Percentiles rank a stretch among this genome's conserved stretches.
These are phyloP conservation scores for Agonopterix subpropinquella DNA, from an alignment of 2,888 invertebrate species.

Conservation along the genomic window DNA sequence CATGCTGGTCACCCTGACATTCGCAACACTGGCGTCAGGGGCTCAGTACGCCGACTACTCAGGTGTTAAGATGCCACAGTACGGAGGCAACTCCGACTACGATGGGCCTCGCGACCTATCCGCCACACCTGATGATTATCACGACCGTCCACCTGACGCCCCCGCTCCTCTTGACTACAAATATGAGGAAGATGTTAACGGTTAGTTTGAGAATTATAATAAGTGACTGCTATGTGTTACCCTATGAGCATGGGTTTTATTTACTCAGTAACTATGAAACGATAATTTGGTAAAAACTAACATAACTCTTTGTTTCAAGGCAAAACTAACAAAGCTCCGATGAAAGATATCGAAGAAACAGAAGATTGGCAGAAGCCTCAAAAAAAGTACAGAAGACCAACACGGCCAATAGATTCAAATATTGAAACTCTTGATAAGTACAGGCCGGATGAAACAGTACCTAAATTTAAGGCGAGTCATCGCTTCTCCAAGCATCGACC, in stretches of 20 bases:
- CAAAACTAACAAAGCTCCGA: constrained; percentile 24
- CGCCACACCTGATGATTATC: constrained; percentile 33
- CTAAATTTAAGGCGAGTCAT: constrained; percentile 7
- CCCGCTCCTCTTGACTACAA: constrained; percentile 50
- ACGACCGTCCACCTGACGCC: constrained; percentile 39
- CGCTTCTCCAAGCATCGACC: constrained; percentile 22
- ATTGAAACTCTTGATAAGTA: constrained; percentile 17
- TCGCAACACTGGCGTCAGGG: constrained; percentile 22
- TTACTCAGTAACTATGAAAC: no score
- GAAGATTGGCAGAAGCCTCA: constrained; percentile 30
- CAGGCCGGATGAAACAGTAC: constrained; percentile 17
- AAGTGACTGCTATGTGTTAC: neutral
- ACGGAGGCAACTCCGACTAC: constrained; percentile 35
- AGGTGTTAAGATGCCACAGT: constrained; percentile 49
- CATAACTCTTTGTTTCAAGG: constrained; percentile 19
- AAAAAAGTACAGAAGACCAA: constrained; percentile 23
- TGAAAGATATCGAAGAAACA: constrained; percentile 21
- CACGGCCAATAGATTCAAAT: constrained; percentile 11
- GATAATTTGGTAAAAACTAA: neutral
- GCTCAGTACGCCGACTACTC: constrained; percentile 45
- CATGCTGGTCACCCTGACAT: constrained; percentile 26
- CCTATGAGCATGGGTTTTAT: no score
- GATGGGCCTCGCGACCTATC: constrained; percentile 22
- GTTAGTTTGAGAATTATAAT: constrained; percentile 15
- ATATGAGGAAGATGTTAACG: constrained; percentile 38